Base-by-base conservation (phyloP, 2,888 invertebrate species). In the Rhamnusium bicolor region DNA sequence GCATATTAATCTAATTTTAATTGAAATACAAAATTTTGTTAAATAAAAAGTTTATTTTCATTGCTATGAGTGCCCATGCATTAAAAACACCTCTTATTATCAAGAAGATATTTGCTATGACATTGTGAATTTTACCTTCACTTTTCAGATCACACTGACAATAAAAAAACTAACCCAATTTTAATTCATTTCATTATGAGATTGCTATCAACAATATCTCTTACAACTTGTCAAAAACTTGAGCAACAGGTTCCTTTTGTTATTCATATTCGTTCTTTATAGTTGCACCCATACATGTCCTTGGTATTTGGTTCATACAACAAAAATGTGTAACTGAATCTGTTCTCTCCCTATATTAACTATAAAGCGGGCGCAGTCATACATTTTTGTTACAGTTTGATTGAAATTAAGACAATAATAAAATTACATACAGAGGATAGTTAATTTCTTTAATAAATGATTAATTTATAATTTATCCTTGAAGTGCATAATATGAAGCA, bases 181-280 rank as follows among this genome's bases (percentile, higher is more conserved):
- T 63, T 63, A 27, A 51, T 63, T 63, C 61, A 32, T 46, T 61
- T 61, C 63, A 63, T 63, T 63, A 63, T 29, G 8, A 63, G 63
- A 63, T 63, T 24, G 47, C 49, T 63, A 63, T 63, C 63, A 49
- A 10, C 49, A 49, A 51, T 7, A n/a, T 27, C 63, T 24, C 63
- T 63, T 49, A 29, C 16, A 16, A 49, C 51, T 27, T 63, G 63
- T 63, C 63, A 63, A 63, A 47, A 51, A 27, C 47, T 29, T 47
- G 51, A 63, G 51, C 24, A 63, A 63, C 63, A 63, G 63, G 63
- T 63, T 63, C 63, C 12, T 24, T 21, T 63, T 51, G 51, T 24
- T 29, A 63, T 51, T 51, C 63, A 63, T 27, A 27, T 49, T 21
- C 49, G 51, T 49, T 51, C 63, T 63, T 27, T 63, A 51, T 51